These are phyloP conservation scores for Choloepus hoffmanni DNA, from an alignment of 2,113 vertebrate genomes.

Conservation along the genomic window DNA sequence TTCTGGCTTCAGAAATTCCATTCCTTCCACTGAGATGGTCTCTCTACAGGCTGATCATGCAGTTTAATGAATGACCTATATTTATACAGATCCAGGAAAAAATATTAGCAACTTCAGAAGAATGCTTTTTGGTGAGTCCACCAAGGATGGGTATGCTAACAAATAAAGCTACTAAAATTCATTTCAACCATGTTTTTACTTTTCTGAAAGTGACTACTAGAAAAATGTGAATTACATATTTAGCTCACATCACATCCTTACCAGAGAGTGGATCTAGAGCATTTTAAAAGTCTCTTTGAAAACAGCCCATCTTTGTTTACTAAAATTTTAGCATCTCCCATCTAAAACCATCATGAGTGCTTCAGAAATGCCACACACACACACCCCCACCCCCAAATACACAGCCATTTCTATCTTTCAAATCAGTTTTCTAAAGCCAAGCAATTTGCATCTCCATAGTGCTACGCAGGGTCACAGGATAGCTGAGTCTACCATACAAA, in stretches of 20 bases:
- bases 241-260: not conserved
- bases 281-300: constrained; percentile 30
- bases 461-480: not conserved
- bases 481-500: not conserved
- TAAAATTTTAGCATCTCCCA: constrained; percentile 8
- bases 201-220: not conserved
- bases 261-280: not conserved
- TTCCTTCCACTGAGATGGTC: not conserved
- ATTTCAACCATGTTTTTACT: not conserved
- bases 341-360: constrained; percentile 57
- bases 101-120: constrained; percentile 29
- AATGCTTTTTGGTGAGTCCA: not conserved
- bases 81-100: not conserved
- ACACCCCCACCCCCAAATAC: not conserved
- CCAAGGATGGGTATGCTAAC: not conserved
- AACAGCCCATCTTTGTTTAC: constrained; percentile 58
- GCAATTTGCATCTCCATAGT: constrained; percentile 1
- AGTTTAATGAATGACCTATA: not conserved
- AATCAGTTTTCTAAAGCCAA: constrained; percentile 62
- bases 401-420: constrained; percentile 52
- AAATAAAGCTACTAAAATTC: constrained; percentile 7
- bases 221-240: not conserved
- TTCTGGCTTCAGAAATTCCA: not conserved
- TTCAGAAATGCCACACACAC: constrained; percentile 23
- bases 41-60: not conserved